These are phyloP conservation scores for Montipora capitata DNA, from an alignment of 92 coral and sea anemone species.

Conservation along the genomic window DNA sequence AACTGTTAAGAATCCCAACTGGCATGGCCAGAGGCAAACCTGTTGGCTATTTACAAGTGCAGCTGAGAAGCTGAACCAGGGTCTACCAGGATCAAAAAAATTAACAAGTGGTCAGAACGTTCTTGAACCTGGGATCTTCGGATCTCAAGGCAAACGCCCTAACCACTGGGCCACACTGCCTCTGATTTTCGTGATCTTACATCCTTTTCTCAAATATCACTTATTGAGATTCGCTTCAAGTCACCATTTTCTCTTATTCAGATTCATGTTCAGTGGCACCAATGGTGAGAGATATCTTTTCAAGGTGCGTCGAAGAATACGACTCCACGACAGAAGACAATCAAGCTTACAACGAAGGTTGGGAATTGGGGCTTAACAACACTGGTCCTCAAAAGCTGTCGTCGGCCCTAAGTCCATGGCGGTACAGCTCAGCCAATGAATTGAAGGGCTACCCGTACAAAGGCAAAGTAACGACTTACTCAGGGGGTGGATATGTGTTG, in stretches of 20 bases:
- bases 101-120: no score
- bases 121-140: no score
- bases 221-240: not conserved
- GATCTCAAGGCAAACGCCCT: no score
- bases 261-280: conserved; percentile 66
- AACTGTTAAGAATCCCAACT: no score
- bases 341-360: conserved; percentile 66
- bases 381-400: conserved; percentile 16
- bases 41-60: no score
- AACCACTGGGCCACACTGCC: no score
- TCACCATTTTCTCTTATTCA: not conserved
- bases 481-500: conserved; percentile 94
- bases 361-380: conserved; percentile 58
- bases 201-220: not conserved
- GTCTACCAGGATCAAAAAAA: no score
- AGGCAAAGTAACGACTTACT: conserved; percentile 84
- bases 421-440: conserved; percentile 72
- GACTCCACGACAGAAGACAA: conserved; percentile 70
- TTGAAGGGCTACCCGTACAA: conserved; percentile 83
- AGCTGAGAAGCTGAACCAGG: no score
- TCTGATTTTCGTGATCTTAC: no score
- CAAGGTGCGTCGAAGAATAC: conserved; percentile 75
- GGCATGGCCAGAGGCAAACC: no score
- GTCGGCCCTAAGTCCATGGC: conserved; percentile 74
- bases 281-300: conserved; percentile 33